Conservation (phyloP, 2,113 vertebrate species). For the pig (Sus scrofa) region T2T-Sscrofa CM000816.6:94625501-94626000, state of each 20-base stretch:
- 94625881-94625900: background rate
- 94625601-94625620: background rate
- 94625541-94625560: background rate
- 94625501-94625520: constrained; percentile 22
- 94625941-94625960: background rate
- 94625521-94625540: background rate
- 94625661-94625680: constrained; percentile 42
- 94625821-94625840: background rate
- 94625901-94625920: background rate
- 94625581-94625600: background rate
- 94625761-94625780: constrained; percentile 28
- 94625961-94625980: background rate
- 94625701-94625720: background rate
- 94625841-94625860: background rate
- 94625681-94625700: background rate
- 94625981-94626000: constrained; percentile 7
- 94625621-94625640: constrained; percentile 38
- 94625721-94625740: constrained; percentile 10
- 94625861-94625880: background rate
- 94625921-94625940: background rate
- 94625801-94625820: background rate
- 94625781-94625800: constrained; percentile 4
- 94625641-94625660: background rate
- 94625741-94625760: background rate
- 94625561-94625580: background rate